phyloP scores from a whole-genome alignment of 2,113 vertebrate genomes.

The Tiliqua scincoides region DNA sequence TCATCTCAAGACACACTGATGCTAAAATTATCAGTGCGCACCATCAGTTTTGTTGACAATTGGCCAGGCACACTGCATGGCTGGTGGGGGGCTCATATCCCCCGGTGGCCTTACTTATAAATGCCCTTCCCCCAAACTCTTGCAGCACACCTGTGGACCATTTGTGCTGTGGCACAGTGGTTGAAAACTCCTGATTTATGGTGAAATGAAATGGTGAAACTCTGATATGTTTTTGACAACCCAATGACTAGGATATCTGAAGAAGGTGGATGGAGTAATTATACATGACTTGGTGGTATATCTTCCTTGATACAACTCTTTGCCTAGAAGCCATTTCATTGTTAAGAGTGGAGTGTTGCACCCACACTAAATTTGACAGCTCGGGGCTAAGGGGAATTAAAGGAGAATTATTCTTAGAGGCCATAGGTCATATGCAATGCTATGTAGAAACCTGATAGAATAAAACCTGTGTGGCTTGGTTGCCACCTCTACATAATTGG shows the following conservation, averaged over 20 bases:
- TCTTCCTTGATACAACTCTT: neutral
- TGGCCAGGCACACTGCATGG: no score
- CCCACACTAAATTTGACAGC: neutral
- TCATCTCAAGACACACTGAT: no score
- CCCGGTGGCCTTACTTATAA: no score
- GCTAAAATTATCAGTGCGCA: no score
- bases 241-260: neutral
- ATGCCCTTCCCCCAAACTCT: no score
- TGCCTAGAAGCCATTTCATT: accelerated
- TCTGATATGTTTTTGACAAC: accelerated
- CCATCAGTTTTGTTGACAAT: no score
- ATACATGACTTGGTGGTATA: neutral
- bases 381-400: neutral
- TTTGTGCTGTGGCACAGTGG: no score
- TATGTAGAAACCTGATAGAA: no score
- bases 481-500: neutral
- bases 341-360: accelerated
- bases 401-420: neutral
- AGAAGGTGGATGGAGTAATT: neutral
- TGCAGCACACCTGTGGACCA: no score
- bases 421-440: neutral
- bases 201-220: constrained; percentile 70
- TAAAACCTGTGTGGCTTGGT: neutral
- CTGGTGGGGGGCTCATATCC: no score
- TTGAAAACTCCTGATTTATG: no score